A percentile compares a stretch with the other conserved stretches of the same genome.
Evolutionary conservation across 2,113 vertebrate species (phyloP).

Genomic region (Coreoperca whiteheadi): DNA sequence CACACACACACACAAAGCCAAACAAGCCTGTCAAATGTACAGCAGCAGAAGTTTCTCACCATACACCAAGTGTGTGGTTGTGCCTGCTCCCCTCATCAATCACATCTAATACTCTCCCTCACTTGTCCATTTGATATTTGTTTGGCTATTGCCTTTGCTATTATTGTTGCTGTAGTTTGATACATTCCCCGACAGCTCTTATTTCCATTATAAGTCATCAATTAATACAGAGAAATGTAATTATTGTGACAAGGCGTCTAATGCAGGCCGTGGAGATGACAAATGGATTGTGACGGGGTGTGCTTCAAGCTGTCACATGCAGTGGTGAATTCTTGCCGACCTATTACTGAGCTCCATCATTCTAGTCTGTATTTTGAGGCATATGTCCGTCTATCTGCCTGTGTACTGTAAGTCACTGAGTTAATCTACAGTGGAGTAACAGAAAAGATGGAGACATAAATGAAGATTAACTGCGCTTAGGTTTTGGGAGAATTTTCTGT

Average conservation of each 20-base stretch:
- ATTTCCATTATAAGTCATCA: slow-evolving; percentile 82
- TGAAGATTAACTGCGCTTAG: neutral
- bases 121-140: slow-evolving; percentile 80
- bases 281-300: slow-evolving; percentile 76
- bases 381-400: slow-evolving; percentile 6
- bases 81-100: slow-evolving; percentile 71
- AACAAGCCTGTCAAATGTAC: slow-evolving; percentile 59
- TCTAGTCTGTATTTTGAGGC: slow-evolving; percentile 16
- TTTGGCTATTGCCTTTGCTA: slow-evolving; percentile 76
- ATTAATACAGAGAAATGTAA: slow-evolving; percentile 84
- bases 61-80: slow-evolving; percentile 50
- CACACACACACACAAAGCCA: slow-evolving; percentile 35
- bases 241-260: slow-evolving; percentile 82
- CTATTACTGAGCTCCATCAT: slow-evolving; percentile 25
- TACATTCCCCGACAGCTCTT: slow-evolving; percentile 79
- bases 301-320: slow-evolving; percentile 73
- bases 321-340: slow-evolving; percentile 47
- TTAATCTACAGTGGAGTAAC: neutral
- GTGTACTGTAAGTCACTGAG: slow-evolving; percentile 6
- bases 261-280: slow-evolving; percentile 64
- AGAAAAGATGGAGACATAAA: neutral
- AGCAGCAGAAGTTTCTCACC: slow-evolving; percentile 45
- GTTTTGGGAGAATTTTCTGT: neutral
- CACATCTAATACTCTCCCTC: slow-evolving; percentile 68
- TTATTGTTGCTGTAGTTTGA: slow-evolving; percentile 78